phyloP scores from a whole-genome alignment of 2,113 vertebrate genomes.

The Pipa parva region DNA sequence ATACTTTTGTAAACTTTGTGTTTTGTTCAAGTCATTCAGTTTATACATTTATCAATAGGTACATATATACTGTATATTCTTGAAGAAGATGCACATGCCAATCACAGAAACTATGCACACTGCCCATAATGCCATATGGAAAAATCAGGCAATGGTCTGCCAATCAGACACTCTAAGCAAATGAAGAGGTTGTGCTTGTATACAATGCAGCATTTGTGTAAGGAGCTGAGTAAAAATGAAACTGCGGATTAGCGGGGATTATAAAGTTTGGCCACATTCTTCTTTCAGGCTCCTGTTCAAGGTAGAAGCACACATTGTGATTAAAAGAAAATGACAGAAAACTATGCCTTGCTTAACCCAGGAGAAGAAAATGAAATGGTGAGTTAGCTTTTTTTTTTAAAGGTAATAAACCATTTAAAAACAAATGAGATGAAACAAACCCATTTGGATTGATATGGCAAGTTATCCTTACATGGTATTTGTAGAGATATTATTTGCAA shows the following conservation, averaged over 20 bases:
- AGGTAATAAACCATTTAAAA: too few species aligned
- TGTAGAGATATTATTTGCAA: too few species aligned
- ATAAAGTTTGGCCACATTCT: not conserved
- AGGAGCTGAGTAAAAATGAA: not conserved
- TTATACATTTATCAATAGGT: too few species aligned
- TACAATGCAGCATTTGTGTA: not conserved
- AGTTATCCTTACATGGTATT: too few species aligned
- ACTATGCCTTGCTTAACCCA: conserved; percentile 18
- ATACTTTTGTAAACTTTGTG: too few species aligned
- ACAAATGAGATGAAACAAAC: too few species aligned
- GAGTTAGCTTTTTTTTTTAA: too few species aligned
- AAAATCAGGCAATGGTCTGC: not conserved
- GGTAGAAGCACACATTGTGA: not conserved
- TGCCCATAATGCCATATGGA: not conserved
- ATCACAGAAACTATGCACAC: too few species aligned
- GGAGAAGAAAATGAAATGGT: conserved; percentile 37
- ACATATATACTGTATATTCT: too few species aligned
- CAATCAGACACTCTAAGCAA: conserved; percentile 7
- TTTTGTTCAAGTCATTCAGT: too few species aligned
- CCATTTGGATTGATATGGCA: too few species aligned
- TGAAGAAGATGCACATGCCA: too few species aligned
- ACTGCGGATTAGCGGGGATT: conserved; percentile 2
- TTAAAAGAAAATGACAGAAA: conserved; percentile 16
- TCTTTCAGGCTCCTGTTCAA: not conserved
- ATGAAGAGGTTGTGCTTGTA: conserved; percentile 14